Evolutionary conservation across 2,113 vertebrate species (phyloP).

Genomic region (Serilophus lunatus): DNA sequence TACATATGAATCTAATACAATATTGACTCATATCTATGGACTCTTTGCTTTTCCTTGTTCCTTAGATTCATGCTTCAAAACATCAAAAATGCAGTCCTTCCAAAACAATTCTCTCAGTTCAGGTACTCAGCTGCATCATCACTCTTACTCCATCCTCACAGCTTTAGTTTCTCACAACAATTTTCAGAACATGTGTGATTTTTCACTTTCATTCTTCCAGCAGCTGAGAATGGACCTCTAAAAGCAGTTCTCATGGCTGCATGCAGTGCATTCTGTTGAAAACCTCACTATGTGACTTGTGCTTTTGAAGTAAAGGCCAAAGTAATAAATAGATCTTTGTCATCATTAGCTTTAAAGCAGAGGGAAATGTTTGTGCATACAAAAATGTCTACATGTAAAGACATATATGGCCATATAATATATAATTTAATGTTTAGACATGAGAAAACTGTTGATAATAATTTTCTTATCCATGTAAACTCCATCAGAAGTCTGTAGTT

Average conservation of each 20-base stretch:
- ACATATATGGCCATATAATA: neutral
- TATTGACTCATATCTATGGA: neutral
- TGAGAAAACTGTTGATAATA: neutral
- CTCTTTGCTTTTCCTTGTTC: neutral
- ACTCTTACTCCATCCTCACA: neutral
- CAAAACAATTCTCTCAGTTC: neutral
- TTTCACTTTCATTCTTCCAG: neutral
- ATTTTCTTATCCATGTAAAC: neutral
- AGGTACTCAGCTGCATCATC: neutral
- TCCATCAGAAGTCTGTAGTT: neutral
- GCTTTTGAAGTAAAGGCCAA: neutral
- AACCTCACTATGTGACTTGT: rapidly evolving
- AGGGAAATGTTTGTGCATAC: neutral
- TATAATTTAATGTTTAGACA: neutral
- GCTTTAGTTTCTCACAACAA: neutral
- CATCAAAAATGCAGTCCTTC: neutral
- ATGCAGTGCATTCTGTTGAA: neutral
- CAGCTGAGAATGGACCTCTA: neutral
- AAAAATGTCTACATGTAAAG: neutral
- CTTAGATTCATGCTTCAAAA: neutral
- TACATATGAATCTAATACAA: neutral
- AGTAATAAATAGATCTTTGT: neutral
- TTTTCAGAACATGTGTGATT: neutral
- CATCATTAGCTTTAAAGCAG: neutral
- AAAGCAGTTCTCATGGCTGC: neutral